Conservation (phyloP, 2,888 invertebrate species). For the Callimorpha dominula region DNA sequence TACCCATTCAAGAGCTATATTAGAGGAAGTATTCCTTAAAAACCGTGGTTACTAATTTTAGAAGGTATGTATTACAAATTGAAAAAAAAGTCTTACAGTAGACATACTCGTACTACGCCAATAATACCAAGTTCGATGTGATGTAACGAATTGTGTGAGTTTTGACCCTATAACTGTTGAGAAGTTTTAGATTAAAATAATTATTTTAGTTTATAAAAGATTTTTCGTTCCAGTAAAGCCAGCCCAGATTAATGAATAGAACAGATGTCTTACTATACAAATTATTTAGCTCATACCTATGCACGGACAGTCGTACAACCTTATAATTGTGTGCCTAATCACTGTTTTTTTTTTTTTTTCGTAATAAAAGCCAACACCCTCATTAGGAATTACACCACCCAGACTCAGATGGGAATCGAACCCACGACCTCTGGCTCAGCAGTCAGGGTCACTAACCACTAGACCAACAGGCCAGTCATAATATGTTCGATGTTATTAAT, state of each 20-base stretch:
- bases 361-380: no score
- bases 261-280: background rate
- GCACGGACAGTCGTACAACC: background rate
- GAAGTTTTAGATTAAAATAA: no score
- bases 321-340: background rate
- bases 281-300: no score
- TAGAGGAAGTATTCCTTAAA: slow-evolving; percentile 13
- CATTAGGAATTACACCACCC: no score
- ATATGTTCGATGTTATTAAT: background rate
- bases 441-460: no score
- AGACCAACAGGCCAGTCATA: no score
- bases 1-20: slow-evolving; percentile 15
- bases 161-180: background rate
- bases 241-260: background rate
- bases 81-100: background rate
- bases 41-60: background rate
- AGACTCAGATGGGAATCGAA: no score
- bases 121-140: background rate
- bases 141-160: background rate
- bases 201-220: background rate
- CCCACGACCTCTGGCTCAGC: no score
- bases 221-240: background rate
- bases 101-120: background rate
- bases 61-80: background rate
- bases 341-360: no score